Conservation (phyloP, 2,113 vertebrate genomes). For the Nothoprocta pentlandii region DNA sequence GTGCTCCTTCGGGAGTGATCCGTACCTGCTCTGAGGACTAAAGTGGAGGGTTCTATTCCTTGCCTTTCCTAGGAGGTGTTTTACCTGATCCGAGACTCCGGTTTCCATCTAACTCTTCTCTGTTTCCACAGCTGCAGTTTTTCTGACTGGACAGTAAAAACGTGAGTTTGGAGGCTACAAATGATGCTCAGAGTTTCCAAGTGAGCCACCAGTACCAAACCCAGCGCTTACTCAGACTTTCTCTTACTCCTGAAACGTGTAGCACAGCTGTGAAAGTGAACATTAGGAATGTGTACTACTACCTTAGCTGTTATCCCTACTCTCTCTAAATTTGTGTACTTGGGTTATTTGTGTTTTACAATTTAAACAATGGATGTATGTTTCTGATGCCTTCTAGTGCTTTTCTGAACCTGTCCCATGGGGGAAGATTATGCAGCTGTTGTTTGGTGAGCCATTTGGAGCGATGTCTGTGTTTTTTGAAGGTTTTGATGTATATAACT, state of each 20-base stretch:
- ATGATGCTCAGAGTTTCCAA: constrained; percentile 84
- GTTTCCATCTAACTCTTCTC: constrained; percentile 51
- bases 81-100: not conserved
- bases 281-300: constrained; percentile 91
- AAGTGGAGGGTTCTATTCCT: not conserved
- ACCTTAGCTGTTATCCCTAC: constrained; percentile 90
- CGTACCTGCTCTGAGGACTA: not conserved
- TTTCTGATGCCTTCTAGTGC: constrained; percentile 86
- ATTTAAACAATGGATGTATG: constrained; percentile 90
- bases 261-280: constrained; percentile 98
- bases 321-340: constrained; percentile 86
- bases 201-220: constrained; percentile 81
- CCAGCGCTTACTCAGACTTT: constrained; percentile 83
- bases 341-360: constrained; percentile 86
- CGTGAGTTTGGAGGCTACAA: constrained; percentile 83
- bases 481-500: constrained; percentile 91
- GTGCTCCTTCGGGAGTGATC: not conserved
- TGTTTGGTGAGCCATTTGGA: constrained; percentile 84
- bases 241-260: constrained; percentile 90
- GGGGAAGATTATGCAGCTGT: constrained; percentile 80
- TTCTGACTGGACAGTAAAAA: constrained; percentile 80
- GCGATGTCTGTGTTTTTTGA: constrained; percentile 88
- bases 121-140: constrained; percentile 79
- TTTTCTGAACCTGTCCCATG: constrained; percentile 79
- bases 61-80: not conserved